phyloP scores from a whole-genome alignment of 2,888 invertebrate genomes.

The Nephrotoma appendiculata region DNA sequence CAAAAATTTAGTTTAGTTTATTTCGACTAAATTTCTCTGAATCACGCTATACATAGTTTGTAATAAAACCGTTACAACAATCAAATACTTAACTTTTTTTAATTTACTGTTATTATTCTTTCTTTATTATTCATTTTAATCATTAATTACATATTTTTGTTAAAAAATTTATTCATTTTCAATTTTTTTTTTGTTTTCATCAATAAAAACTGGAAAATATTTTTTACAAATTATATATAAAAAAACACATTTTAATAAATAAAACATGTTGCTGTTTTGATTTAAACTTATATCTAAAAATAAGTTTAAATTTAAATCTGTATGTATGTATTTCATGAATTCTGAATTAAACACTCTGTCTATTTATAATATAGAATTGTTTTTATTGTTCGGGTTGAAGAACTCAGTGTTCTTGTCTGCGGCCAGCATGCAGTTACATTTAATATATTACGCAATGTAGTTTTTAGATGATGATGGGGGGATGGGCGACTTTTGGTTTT shows the following conservation, averaged over 20 bases:
- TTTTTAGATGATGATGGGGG: background rate
- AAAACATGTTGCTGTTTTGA: background rate
- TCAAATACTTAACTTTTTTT: background rate
- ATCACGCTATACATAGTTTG: too few species aligned
- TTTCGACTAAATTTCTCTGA: too few species aligned
- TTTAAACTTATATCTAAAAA: background rate
- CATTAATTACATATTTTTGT: background rate
- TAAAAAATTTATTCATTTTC: background rate
- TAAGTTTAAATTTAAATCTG: background rate
- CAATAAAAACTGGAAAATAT: background rate
- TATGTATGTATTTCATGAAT: background rate
- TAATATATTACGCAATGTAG: background rate
- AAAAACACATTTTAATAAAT: background rate
- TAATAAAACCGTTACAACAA: background rate
- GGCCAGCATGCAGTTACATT: background rate
- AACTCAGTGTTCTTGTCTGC: background rate
- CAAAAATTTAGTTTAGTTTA: too few species aligned
- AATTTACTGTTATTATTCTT: background rate
- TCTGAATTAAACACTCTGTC: too few species aligned
- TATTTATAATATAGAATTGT: background rate
- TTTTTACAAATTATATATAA: background rate
- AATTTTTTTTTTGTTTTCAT: too few species aligned
- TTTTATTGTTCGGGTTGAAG: background rate
- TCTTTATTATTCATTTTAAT: background rate
- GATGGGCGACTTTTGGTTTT: background rate